phyloP scores from a whole-genome alignment of 2,113 vertebrate genomes.

The Forbesichthys papilliferus region DNA sequence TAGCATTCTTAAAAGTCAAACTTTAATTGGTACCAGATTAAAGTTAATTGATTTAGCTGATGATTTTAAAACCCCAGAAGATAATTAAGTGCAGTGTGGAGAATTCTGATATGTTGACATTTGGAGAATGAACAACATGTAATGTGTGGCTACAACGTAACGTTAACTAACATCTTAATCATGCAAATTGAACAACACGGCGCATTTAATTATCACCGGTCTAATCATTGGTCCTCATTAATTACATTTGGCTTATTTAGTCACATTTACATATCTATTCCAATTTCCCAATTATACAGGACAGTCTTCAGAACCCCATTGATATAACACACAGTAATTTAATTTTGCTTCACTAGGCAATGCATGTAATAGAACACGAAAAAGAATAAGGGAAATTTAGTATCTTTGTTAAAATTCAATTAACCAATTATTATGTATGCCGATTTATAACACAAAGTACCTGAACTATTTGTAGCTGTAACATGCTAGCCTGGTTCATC shows the following conservation, averaged over 20 bases:
- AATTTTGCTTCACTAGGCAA: conserved; percentile 58
- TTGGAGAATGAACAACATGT: conserved; percentile 76
- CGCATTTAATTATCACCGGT: conserved; percentile 74
- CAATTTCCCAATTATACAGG: conserved; percentile 69
- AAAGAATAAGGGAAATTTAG: conserved; percentile 38
- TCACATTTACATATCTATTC: conserved; percentile 71
- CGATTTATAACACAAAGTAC: too few species aligned
- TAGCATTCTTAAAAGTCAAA: conserved; percentile 73
- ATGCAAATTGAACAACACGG: conserved; percentile 76
- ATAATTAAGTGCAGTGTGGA: conserved; percentile 77
- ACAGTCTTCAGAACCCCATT: conserved; percentile 59
- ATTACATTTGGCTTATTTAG: conserved; percentile 73
- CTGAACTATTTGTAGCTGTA: too few species aligned
- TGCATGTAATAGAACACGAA: conserved; percentile 43
- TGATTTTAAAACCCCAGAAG: conserved; percentile 71
- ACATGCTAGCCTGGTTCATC: too few species aligned
- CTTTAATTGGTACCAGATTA: conserved; percentile 76
- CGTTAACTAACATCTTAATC: conserved; percentile 76
- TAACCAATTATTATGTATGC: too few species aligned
- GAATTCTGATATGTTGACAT: conserved; percentile 81
- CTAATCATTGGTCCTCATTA: conserved; percentile 72
- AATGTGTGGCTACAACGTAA: conserved; percentile 63
- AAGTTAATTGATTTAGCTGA: conserved; percentile 77
- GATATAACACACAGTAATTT: conserved; percentile 61
- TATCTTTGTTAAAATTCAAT: too few species aligned